Conservation (phyloP, 2,888 invertebrate genomes). For the Linnaemya vulpina region DNA sequence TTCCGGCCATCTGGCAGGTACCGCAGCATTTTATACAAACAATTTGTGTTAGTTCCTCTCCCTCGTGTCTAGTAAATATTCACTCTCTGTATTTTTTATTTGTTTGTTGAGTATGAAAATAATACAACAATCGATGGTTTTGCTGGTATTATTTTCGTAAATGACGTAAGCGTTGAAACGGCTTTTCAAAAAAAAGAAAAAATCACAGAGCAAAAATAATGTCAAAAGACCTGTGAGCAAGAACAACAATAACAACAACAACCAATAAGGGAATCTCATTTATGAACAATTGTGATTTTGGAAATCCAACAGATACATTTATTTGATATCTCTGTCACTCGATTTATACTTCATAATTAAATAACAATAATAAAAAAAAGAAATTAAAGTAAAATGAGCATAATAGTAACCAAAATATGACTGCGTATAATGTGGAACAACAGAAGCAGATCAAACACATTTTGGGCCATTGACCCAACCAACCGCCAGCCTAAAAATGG, state of each 20-base stretch:
- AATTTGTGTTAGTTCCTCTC: slow-evolving; percentile 45
- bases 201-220: slow-evolving; percentile 54
- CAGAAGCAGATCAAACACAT: slow-evolving; percentile 51
- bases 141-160: slow-evolving; percentile 73
- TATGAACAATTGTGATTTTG: slow-evolving; percentile 44
- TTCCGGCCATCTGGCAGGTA: neutral
- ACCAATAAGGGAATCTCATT: slow-evolving; percentile 13
- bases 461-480: slow-evolving; percentile 68
- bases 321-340: neutral
- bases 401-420: slow-evolving; percentile 52
- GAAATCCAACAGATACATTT: slow-evolving; percentile 30
- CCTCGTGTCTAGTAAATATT: slow-evolving; percentile 31
- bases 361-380: neutral
- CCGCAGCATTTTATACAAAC: neutral
- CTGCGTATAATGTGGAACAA: slow-evolving; percentile 51
- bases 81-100: slow-evolving; percentile 51
- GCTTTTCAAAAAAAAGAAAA: slow-evolving; percentile 70
- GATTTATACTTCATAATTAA: neutral
- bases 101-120: slow-evolving; percentile 46
- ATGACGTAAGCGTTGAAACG: slow-evolving; percentile 74
- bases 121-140: slow-evolving; percentile 54
- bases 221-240: slow-evolving; percentile 68
- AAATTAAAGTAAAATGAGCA: slow-evolving; percentile 32
- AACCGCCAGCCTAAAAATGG: slow-evolving; percentile 28
- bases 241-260: slow-evolving; percentile 42